Evolutionary conservation across 2,797 vertebrate species (phyloP).

Genomic region (Dipus sagitta): DNA sequence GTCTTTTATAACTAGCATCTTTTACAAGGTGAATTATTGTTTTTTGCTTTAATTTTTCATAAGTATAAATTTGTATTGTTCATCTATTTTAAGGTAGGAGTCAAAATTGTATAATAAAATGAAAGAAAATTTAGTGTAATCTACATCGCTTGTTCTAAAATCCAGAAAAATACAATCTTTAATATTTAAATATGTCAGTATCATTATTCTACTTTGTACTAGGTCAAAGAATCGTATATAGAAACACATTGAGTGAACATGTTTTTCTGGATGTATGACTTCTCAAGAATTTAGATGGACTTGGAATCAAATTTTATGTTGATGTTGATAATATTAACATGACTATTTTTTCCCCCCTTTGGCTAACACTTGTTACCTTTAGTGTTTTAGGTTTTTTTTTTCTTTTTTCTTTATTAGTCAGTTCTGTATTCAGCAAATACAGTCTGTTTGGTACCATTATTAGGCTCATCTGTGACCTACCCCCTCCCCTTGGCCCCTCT

Average conservation of each 20-base stretch:
- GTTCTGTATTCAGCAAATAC: too few species aligned
- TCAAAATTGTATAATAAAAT: constrained; percentile 4
- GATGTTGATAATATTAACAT: constrained; percentile 83
- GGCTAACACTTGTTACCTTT: too few species aligned
- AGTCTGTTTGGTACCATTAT: too few species aligned
- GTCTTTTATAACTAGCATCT: background rate
- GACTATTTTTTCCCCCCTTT: too few species aligned
- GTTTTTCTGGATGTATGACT: constrained; percentile 70
- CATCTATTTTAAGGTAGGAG: background rate
- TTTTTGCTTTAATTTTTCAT: too few species aligned
- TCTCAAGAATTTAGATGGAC: constrained; percentile 75
- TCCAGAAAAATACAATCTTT: background rate
- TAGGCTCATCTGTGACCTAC: too few species aligned
- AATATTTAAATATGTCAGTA: constrained; percentile 65
- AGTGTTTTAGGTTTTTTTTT: too few species aligned
- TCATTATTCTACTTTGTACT: too few species aligned
- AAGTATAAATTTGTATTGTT: background rate
- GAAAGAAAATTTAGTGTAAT: constrained; percentile 29
- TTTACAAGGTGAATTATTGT: background rate
- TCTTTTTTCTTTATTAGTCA: too few species aligned
- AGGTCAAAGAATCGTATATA: background rate
- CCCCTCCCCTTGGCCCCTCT: too few species aligned
- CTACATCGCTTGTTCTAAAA: constrained; percentile 28
- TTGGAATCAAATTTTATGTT: constrained; percentile 78
- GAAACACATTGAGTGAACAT: constrained; percentile 62